A percentile compares a stretch with the other conserved stretches of the same genome.
phyloP scores from a whole-genome alignment of 2,113 vertebrate species.

The Neoarius graeffei region DNA sequence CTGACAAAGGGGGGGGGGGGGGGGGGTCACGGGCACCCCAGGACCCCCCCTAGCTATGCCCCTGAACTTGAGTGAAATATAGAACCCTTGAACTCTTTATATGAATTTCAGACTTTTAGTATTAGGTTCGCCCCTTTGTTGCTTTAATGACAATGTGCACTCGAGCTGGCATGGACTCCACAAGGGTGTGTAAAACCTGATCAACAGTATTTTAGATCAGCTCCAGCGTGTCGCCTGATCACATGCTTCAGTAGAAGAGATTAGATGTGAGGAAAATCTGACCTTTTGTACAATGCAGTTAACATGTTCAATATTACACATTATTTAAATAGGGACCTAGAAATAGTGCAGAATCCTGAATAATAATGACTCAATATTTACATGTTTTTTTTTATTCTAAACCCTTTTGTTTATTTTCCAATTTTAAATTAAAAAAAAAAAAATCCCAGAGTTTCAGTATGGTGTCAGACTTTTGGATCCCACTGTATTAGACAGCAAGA shows the following conservation, averaged over 20 bases:
- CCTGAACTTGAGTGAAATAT: too few species aligned
- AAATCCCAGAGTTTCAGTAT: neutral
- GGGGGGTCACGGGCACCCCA: too few species aligned
- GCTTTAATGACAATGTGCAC: neutral
- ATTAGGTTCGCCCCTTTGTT: neutral
- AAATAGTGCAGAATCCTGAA: too few species aligned
- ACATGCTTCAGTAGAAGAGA: neutral
- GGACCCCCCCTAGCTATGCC: too few species aligned
- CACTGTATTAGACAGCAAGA: neutral
- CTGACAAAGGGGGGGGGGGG: too few species aligned
- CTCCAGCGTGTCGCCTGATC: neutral
- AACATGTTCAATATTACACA: too few species aligned
- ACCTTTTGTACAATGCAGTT: neutral
- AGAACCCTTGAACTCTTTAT: neutral
- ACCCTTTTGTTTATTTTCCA: neutral
- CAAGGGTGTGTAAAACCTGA: neutral
- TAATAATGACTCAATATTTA: too few species aligned
- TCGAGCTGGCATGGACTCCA: neutral
- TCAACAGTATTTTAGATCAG: too few species aligned
- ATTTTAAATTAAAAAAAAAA: neutral
- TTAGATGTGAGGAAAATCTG: neutral
- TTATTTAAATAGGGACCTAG: too few species aligned
- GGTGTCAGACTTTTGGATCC: neutral
- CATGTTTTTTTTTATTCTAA: neutral
- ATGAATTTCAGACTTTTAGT: neutral